Evolutionary conservation across 2,113 vertebrate genomes (phyloP), one percentile per base, ranked within the genome.

Genomic region (Cinclus cinclus): DNA sequence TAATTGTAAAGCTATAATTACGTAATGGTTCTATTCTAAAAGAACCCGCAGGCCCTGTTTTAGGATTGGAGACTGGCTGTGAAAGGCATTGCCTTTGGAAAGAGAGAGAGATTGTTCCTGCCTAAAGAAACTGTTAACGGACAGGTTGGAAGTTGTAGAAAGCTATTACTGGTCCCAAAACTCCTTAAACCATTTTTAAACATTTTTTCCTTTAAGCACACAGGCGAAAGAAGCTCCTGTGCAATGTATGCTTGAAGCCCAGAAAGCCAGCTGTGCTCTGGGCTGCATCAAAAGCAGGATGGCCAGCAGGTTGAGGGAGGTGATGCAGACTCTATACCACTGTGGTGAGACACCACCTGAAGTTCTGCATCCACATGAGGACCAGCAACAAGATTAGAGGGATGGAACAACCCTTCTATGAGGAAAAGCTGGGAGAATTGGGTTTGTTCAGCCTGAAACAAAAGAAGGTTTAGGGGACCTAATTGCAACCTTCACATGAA

Each of bases 401-500:
- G 27, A 6, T 59, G 15, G 24, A 74, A 33, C 5, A 39, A 2
- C 22, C 27, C 7, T 74, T 9, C 13, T 30, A 8, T 0, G 2
- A 46, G 33, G 22, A 24, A 75, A n/a, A 22, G 5, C 15, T 67
- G 53, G 60, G 28, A 52, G 15, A 67, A 52, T 3, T 17, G 0
- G 10, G 6, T 67, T 89, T 67, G 15, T n/a, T 82, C 33, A 67
- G 33, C 13, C 33, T 46, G 33, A 19, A 59, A 44, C 3, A 52
- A 67, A 44, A 25, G 11, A 24, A 11, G 11, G 42, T 10, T 49
- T 80, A 18, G 31, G 31, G 20, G 30, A 64, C 13, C 11, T 42
- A 63, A 15, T 19, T 31, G 11, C 14, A 64, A 17, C 14, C 21
- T 42, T 49, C 21, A 65, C 33, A 44, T 20, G 33, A 18, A 73